Evolutionary conservation across 2,888 invertebrate genomes (phyloP), one percentile per base, ranked within the genome.

Genomic region (Gryllus longicercus): DNA sequence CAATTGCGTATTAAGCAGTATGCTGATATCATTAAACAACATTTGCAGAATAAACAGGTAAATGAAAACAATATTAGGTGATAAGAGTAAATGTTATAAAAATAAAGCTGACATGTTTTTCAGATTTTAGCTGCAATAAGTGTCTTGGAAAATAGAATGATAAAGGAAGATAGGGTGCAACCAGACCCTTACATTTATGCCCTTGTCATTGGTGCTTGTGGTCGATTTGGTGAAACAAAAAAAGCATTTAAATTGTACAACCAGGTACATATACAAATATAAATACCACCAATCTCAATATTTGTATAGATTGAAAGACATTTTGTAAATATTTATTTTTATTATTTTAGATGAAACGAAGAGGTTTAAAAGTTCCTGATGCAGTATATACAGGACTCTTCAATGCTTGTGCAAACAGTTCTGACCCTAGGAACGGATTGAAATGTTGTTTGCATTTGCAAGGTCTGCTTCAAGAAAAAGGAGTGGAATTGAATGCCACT

Each of bases 321-420:
- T 79, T 50, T 18, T 2, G 78, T 18, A 79, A 4, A 51, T 77
- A 75, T 49, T 79, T 2, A 23, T 79, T 3, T 21, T 78, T 75
- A 78, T 79, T 82, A 23, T 81, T 83, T 38, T 84, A 93, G 86
- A 95, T 97, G 95, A 95, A 94, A 84, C 91, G 92, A 85, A 88
- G 93, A 75, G 92, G 91, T 0, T 86, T 96, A 0, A 88, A 89
- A 83, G 91, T 92, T 0, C 92, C 92, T 50, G 91, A 90, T 0
- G 92, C 93, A 23, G 93, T 94, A 0, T 96, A 95, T 85, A 96
- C 96, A 0, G 93, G 94, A 81, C 88, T 98, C 50, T 94, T 98
- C 85, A 95, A 96, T 88, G 94, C 96, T 2, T 97, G 97, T 87
- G 92, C 95, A 0, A 94, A 95, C 86, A 93, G 93, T 81, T 93